These are phyloP conservation scores for Galemys pyrenaicus DNA, from an alignment of 2,113 vertebrate genomes.

Conservation along the genomic window DNA sequence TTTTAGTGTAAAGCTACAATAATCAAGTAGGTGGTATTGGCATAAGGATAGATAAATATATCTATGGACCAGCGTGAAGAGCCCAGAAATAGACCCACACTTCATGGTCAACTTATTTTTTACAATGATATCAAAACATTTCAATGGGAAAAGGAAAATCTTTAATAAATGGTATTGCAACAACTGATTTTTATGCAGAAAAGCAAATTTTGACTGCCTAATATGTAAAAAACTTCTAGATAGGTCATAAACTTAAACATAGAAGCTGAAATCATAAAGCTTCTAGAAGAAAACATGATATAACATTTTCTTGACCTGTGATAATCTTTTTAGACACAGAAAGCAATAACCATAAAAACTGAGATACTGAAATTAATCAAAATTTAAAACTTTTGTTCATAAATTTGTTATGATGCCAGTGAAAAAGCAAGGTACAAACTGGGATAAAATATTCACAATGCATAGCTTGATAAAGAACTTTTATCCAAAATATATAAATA, in stretches of 20 bases:
- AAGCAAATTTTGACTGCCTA: not conserved
- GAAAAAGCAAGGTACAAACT: not conserved
- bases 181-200: not conserved
- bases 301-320: not conserved
- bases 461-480: not conserved
- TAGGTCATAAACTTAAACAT: not conserved
- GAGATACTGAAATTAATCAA: not conserved
- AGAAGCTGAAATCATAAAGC: not conserved
- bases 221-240: not conserved
- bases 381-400: not conserved
- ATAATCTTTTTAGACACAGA: not conserved
- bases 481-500: not conserved
- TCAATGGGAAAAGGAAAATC: not conserved
- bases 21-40: not conserved
- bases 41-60: constrained; percentile 14
- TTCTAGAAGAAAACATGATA: not conserved
- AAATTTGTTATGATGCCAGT: not conserved
- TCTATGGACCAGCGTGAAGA: not conserved
- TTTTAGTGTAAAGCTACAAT: not conserved
- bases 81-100: not conserved
- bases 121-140: not conserved
- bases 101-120: not conserved
- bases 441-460: not conserved
- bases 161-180: not conserved
- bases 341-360: not conserved